phyloP scores from a whole-genome alignment of 2,888 invertebrate species.

The Hydrotaea cyrtoneurina region DNA sequence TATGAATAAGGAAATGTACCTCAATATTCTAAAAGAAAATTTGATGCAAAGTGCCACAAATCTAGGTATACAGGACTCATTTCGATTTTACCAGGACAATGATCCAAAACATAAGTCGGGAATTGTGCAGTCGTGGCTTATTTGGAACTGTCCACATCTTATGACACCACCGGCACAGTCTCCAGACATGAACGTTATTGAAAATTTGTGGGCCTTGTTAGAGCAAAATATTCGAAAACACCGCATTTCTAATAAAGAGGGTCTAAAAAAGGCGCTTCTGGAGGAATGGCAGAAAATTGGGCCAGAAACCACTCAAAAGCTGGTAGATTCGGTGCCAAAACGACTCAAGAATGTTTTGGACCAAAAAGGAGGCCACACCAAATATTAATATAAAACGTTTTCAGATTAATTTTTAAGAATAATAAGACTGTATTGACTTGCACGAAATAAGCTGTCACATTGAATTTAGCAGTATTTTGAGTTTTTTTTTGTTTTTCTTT shows the following conservation, averaged over 20 bases:
- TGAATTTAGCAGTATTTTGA: too few species aligned
- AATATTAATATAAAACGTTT: too few species aligned
- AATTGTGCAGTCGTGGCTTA: too few species aligned
- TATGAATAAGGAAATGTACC: conserved; percentile 10
- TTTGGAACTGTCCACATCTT: too few species aligned
- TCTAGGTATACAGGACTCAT: conserved; percentile 13
- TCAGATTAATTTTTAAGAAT: too few species aligned
- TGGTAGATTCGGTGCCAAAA: conserved; percentile 5
- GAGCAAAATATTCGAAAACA: conserved; percentile 44
- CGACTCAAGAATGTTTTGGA: neutral
- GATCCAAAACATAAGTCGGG: too few species aligned
- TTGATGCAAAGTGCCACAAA: conserved; percentile 37
- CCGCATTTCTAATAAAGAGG: neutral
- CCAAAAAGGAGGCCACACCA: neutral
- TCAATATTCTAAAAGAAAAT: conserved; percentile 31
- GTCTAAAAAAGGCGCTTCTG: neutral
- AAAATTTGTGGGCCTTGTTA: conserved; percentile 49
- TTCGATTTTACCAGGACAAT: conserved; percentile 37
- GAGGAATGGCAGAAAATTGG: conserved; percentile 23
- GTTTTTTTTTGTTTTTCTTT: too few species aligned
- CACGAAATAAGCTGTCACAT: too few species aligned
- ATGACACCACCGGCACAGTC: too few species aligned
- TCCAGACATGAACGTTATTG: too few species aligned
- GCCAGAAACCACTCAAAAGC: too few species aligned
- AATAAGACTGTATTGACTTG: too few species aligned